A percentile compares a stretch with the other conserved stretches of the same genome.
Conservation (phyloP, 64 coral and sea anemone genomes). For the Catalaphyllia jardinei region DNA sequence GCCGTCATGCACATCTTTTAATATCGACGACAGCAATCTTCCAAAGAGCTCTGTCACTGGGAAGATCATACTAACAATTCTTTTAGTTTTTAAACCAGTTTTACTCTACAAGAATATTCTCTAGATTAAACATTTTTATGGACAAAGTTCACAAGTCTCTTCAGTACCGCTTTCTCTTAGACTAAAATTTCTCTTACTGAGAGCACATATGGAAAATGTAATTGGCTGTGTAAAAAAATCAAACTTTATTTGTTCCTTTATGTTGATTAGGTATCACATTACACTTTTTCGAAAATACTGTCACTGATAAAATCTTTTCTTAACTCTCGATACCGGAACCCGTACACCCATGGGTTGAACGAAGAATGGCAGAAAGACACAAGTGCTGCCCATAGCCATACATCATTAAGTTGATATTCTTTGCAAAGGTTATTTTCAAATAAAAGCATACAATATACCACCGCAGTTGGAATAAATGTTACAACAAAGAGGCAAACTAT, state of each 20-base stretch:
- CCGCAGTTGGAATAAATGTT: neutral
- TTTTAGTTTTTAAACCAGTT: too few species aligned
- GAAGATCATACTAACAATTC: too few species aligned
- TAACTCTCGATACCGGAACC: neutral
- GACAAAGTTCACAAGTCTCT: too few species aligned
- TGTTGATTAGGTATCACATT: neutral
- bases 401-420: neutral
- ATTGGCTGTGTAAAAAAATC: too few species aligned
- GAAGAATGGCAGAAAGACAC: conserved; percentile 2
- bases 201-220: too few species aligned
- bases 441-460: conserved; percentile 13
- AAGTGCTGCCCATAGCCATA: conserved; percentile 12
- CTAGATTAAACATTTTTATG: too few species aligned
- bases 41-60: neutral
- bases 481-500: conserved; percentile 1
- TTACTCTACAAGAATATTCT: too few species aligned
- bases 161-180: too few species aligned
- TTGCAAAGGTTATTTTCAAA: neutral
- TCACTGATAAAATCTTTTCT: conserved; percentile 3
- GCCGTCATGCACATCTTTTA: neutral
- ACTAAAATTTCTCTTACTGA: too few species aligned
- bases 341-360: conserved; percentile 10
- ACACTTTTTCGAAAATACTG: neutral
- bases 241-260: too few species aligned
- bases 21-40: neutral